Conservation (phyloP, 2,113 vertebrate genomes). For the Nycticorax nycticorax region DNA sequence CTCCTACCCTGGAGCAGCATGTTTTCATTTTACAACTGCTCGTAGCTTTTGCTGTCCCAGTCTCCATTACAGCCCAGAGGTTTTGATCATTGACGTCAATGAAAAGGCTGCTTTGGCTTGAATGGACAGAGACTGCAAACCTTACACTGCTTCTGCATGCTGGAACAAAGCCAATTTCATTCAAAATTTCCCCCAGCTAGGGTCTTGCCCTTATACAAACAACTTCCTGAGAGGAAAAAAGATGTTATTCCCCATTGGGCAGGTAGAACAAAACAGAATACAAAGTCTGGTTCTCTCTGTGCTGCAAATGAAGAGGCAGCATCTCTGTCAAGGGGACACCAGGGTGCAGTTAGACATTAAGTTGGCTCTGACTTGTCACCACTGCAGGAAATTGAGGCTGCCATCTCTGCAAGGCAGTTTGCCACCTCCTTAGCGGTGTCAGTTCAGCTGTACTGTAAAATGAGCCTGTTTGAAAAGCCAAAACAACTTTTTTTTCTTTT, state of each 20-base stretch:
- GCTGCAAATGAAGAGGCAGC: neutral
- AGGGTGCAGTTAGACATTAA: neutral
- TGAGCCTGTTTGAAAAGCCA: neutral
- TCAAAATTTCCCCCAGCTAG: neutral
- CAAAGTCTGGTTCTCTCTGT: neutral
- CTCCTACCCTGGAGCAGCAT: neutral
- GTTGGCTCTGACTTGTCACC: neutral
- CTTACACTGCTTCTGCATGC: neutral
- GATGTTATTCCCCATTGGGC: neutral
- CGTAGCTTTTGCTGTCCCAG: neutral
- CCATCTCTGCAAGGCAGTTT: slow-evolving; percentile 8
- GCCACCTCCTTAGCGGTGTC: neutral
- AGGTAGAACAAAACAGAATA: neutral
- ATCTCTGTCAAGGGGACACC: neutral
- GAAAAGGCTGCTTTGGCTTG: neutral
- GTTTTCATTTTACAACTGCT: neutral
- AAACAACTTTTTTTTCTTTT: neutral
- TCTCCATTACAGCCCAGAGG: neutral
- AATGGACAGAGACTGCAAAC: neutral
- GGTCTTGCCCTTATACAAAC: neutral
- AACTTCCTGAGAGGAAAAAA: neutral
- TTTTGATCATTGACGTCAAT: neutral
- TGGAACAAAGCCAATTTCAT: neutral
- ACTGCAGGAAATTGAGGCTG: neutral
- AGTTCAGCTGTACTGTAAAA: slow-evolving; percentile 11